Conservation (phyloP, 1,140 invertebrate species). For the Cylas formicarius region DNA sequence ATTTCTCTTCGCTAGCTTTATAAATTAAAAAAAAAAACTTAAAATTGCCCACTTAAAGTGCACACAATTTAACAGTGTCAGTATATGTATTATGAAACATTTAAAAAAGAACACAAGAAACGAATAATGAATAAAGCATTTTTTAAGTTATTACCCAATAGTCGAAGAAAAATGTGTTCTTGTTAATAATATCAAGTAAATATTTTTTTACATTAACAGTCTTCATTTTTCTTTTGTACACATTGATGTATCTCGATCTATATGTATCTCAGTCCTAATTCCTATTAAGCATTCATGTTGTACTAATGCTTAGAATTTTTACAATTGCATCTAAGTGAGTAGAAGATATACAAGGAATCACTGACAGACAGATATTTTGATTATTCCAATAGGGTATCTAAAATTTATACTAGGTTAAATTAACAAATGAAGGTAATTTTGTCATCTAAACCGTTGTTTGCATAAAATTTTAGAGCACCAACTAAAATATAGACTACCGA, state of each 20-base stretch:
- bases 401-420: neutral
- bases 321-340: constrained; percentile 1
- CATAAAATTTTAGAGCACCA: too few relatives aligned
- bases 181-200: neutral
- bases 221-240: constrained; percentile 15
- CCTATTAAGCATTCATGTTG: too few relatives aligned
- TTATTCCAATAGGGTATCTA: neutral
- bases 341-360: neutral
- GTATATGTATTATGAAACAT: constrained; percentile 11
- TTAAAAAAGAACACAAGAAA: constrained; percentile 2
- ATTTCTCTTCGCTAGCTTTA: constrained; percentile 7
- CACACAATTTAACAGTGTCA: constrained; percentile 9
- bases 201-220: constrained; percentile 15
- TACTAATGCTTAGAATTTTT: too few relatives aligned
- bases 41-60: constrained; percentile 6
- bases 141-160: neutral
- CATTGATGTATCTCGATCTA: constrained; percentile 11
- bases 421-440: too few relatives aligned
- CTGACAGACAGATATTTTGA: neutral
- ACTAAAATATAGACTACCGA: too few relatives aligned
- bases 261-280: too few relatives aligned
- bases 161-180: neutral
- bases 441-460: too few relatives aligned
- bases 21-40: constrained; percentile 1
- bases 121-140: neutral